Base-by-base conservation (phyloP, 1,140 invertebrate genomes). In the Babylonia areolata region DNA sequence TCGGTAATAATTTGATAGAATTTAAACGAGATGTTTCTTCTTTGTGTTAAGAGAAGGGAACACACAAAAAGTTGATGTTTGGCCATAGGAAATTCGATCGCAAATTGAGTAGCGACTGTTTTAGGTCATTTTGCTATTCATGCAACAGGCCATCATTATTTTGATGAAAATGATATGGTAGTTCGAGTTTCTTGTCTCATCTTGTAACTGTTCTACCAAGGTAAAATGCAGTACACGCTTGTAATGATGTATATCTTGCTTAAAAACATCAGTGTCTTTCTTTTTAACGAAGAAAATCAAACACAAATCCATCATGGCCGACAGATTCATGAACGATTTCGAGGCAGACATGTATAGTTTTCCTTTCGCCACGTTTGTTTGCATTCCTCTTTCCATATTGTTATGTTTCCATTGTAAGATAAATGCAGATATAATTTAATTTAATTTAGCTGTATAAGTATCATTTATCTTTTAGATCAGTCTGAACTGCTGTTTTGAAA, bases 81-180 rank as follows among this genome's bases (percentile, higher is more conserved):
- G 28, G 28, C 28, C 28, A 23, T 23, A 64, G 58, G n/a, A n/a
- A 64, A 28, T 64, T 64, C 23, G 5, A 64, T 64, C 58, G 28
- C 58, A 64, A 23, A n/a, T 64, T 5, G 28, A 64, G 58, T 23
- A 20, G 58, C 28, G 58, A 64, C 58, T 64, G 58, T 64, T 64
- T 64, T 64, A 23, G 58, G 58, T 64, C 58, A 64, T 12, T 64
- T 64, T 64, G 58, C 58, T 23, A 64, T 64, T 64, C 58, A 23
- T 64, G 58, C 58, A 64, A 64, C 58, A 64, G 58, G 58, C 58
- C 58, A n/a, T 64, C 58, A 64, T 64, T 64, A 23, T 64, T 64
- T 64, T 6, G 28, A n/a, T 23, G 58, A 64, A 64, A 64, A 64
- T 64, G 28, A 23, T 28, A 6, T 12, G 20, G 58, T 20, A 64